Conservation (phyloP, 2,888 invertebrate species). For the Xiphydria camelus region DNA sequence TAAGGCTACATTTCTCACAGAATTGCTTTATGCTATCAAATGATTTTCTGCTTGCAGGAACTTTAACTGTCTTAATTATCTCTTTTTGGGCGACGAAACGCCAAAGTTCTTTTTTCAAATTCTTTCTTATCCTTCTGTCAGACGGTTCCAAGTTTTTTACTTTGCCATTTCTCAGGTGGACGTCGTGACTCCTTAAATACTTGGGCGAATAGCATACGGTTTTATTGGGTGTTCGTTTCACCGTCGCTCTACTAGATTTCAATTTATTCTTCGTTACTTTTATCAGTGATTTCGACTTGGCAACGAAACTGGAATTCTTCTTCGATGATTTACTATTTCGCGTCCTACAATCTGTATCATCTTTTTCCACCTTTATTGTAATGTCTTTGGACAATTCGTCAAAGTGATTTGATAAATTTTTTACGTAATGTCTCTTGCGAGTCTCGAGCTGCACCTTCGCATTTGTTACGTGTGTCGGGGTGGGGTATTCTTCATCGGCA, state of each 20-base stretch:
- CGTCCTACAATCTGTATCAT: neutral
- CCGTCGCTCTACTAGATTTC: neutral
- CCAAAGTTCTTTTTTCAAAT: neutral
- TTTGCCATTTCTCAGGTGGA: slow-evolving; percentile 37
- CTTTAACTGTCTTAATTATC: neutral
- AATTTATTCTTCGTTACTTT: neutral
- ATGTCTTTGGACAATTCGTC: neutral
- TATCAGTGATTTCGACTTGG: neutral
- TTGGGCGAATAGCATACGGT: slow-evolving; percentile 19
- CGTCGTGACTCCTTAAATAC: slow-evolving; percentile 36
- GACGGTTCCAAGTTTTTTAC: slow-evolving; percentile 18
- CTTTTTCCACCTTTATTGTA: slow-evolving; percentile 3
- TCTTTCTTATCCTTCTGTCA: neutral
- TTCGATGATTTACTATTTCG: neutral
- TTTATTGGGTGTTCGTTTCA: slow-evolving; percentile 3
- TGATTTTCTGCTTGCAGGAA: neutral
- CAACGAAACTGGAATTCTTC: neutral
- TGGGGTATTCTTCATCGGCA: too few species aligned
- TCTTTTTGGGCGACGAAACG: neutral
- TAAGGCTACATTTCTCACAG: slow-evolving; percentile 37
- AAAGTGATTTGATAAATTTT: slow-evolving; percentile 3
- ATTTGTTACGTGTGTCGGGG: too few species aligned
- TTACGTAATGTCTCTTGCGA: slow-evolving; percentile 1
- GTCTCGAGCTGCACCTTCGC: too few species aligned
- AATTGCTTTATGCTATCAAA: slow-evolving; percentile 30